A percentile compares a stretch with the other conserved stretches of the same genome.
Conservation (phyloP, 2,113 vertebrate species). For the Thinocorus orbignyianus region DNA sequence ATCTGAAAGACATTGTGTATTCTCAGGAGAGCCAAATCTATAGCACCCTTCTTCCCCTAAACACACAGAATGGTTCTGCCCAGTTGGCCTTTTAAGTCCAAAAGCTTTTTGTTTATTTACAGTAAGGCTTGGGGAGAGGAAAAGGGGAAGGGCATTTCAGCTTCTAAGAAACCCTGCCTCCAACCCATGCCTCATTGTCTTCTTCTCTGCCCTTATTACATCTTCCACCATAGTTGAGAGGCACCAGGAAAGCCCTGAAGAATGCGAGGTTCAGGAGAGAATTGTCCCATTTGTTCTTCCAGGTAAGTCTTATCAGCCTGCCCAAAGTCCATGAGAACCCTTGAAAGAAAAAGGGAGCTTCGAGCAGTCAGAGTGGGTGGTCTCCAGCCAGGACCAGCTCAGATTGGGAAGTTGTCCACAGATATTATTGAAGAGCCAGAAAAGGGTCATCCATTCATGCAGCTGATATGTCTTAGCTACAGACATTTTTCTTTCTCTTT, state of each 20-base stretch:
- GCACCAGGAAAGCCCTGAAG: neutral
- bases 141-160: neutral
- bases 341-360: neutral
- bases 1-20: neutral
- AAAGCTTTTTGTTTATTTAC: conserved; percentile 12
- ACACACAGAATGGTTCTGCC: neutral
- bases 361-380: neutral
- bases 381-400: neutral
- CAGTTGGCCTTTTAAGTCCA: neutral
- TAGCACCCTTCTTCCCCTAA: neutral
- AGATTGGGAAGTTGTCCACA: neutral
- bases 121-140: neutral
- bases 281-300: neutral
- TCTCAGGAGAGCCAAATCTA: neutral
- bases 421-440: neutral
- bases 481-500: neutral
- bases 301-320: neutral
- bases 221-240: neutral
- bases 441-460: neutral
- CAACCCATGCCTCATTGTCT: neutral
- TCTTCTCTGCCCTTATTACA: neutral
- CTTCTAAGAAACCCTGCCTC: neutral
- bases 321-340: neutral
- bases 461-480: neutral
- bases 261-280: neutral